Conservation (phyloP, 2,113 vertebrate species). For the Etia nguti region DNA sequence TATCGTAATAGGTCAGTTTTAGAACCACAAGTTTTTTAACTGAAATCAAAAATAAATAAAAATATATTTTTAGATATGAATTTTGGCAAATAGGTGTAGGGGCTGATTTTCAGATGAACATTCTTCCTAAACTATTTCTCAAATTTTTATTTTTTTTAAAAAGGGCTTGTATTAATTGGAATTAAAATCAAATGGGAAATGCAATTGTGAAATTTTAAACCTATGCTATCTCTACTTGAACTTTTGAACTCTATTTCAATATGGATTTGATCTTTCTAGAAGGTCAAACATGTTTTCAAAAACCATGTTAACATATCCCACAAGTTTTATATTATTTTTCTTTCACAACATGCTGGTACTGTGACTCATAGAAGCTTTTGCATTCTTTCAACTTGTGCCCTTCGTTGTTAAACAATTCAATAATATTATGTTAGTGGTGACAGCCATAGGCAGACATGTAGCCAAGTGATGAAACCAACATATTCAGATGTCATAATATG, state of each 20-base stretch:
- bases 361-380: neutral
- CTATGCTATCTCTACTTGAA: neutral
- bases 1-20: neutral
- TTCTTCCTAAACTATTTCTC: neutral
- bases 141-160: neutral
- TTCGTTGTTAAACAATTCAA: neutral
- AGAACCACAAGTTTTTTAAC: neutral
- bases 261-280: neutral
- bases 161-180: neutral
- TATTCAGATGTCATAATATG: neutral
- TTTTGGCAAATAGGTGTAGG: neutral
- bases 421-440: neutral
- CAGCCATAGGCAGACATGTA: neutral
- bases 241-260: neutral
- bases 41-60: neutral
- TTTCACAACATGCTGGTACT: neutral
- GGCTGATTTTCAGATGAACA: neutral
- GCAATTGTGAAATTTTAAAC: neutral
- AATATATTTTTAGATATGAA: neutral
- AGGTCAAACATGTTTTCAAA: neutral
- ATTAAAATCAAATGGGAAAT: neutral
- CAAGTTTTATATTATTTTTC: neutral
- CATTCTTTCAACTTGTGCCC: neutral
- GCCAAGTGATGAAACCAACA: neutral
- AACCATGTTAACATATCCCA: neutral